Conservation (phyloP, 2,113 vertebrate species). For the Equus quagga region DNA sequence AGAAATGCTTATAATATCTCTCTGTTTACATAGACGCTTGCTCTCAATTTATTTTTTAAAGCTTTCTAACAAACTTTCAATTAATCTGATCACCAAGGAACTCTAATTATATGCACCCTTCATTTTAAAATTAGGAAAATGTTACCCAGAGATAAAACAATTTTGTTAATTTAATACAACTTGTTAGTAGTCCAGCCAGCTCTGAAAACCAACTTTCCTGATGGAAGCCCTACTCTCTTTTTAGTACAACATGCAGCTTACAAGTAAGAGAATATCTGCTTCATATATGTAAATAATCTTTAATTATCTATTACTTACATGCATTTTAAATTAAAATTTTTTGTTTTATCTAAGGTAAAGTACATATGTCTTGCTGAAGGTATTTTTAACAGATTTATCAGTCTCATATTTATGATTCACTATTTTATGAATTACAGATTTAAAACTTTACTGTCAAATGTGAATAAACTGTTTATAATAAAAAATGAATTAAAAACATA, state of each 20-base stretch:
- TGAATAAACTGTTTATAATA: background rate
- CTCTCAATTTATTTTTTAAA: background rate
- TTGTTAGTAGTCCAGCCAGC: background rate
- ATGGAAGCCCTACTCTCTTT: fast-evolving
- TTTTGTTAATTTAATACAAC: background rate
- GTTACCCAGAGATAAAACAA: background rate
- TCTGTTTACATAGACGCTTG: background rate
- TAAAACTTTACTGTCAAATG: background rate
- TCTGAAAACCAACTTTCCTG: background rate
- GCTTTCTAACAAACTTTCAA: background rate
- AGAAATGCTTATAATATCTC: background rate
- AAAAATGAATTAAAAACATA: background rate
- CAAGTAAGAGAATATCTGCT: background rate
- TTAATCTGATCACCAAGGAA: background rate
- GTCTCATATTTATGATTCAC: background rate
- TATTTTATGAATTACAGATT: background rate
- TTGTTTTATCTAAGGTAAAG: background rate
- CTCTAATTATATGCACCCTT: background rate
- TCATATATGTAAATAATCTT: background rate
- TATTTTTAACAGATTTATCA: background rate
- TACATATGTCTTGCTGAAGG: background rate
- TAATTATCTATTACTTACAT: background rate
- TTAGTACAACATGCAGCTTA: background rate
- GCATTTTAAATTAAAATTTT: background rate
- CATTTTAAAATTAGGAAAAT: background rate